Evolutionary conservation across 1,140 invertebrate genomes (phyloP).

Genomic region (Heliconius himera): DNA sequence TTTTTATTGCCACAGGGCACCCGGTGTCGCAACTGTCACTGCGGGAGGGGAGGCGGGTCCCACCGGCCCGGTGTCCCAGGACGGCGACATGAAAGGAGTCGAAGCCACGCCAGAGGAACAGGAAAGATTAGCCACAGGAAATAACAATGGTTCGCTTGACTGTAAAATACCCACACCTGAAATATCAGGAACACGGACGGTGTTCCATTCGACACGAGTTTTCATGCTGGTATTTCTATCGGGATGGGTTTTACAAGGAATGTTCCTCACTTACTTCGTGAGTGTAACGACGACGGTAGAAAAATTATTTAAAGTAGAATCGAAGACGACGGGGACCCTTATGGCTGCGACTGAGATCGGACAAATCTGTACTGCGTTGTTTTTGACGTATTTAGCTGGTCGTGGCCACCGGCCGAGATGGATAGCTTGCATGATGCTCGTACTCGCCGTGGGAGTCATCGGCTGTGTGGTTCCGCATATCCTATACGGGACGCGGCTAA

Average conservation of each 20-base stretch:
- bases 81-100: slow-evolving; percentile 74
- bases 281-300: slow-evolving; percentile 98
- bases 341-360: slow-evolving; percentile 97
- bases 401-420: slow-evolving; percentile 97
- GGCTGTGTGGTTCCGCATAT: slow-evolving; percentile 93
- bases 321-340: slow-evolving; percentile 95
- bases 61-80: slow-evolving; percentile 62
- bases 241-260: slow-evolving; percentile 94
- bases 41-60: slow-evolving; percentile 66
- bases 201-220: slow-evolving; percentile 93
- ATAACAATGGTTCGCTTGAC: slow-evolving; percentile 77
- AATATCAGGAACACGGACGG: slow-evolving; percentile 53
- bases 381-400: slow-evolving; percentile 96
- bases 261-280: slow-evolving; percentile 98
- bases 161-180: slow-evolving; percentile 62
- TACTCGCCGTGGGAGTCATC: slow-evolving; percentile 93
- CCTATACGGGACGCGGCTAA: slow-evolving; percentile 88
- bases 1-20: slow-evolving; percentile 66
- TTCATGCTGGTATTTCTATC: slow-evolving; percentile 94
- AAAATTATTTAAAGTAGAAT: slow-evolving; percentile 97
- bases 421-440: slow-evolving; percentile 96
- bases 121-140: slow-evolving; percentile 73
- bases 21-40: slow-evolving; percentile 56
- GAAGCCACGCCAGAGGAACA: slow-evolving; percentile 77
- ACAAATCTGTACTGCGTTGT: slow-evolving; percentile 93